These are phyloP conservation scores for Vollenhovia emeryi DNA, from an alignment of 1,140 invertebrate genomes.

Conservation along the genomic window DNA sequence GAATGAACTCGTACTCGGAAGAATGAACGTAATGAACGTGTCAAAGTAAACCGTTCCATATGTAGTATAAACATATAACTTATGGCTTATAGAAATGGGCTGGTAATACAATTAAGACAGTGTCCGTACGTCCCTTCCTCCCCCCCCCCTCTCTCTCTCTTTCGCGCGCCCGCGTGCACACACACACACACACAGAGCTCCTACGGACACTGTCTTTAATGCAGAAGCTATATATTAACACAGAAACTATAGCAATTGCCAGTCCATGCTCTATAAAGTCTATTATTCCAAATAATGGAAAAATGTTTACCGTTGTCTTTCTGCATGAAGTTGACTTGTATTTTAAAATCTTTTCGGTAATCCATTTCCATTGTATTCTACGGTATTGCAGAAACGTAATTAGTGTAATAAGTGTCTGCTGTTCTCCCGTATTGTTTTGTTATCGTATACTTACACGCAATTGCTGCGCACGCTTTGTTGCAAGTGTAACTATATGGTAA, in stretches of 20 bases:
- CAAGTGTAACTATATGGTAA: constrained; percentile 64
- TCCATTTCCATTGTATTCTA: background rate
- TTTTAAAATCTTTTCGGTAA: background rate
- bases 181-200: no score
- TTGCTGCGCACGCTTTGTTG: constrained; percentile 68
- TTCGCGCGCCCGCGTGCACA: no score
- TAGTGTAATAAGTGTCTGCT: background rate
- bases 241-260: no score
- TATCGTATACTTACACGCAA: constrained; percentile 56
- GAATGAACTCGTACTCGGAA: background rate
- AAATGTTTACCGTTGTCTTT: constrained; percentile 9
- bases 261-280: no score
- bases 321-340: constrained; percentile 20
- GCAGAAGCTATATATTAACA: no score
- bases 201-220: no score
- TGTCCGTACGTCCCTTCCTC: no score
- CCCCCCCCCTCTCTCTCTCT: no score
- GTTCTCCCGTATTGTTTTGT: constrained; percentile 22
- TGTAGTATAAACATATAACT: no score
- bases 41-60: background rate
- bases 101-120: no score
- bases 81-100: no score
- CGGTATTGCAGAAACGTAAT: background rate
- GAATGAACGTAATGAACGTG: background rate
- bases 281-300: background rate